Conservation (phyloP, 2,113 vertebrate species). For the Megaceryle maxima region DNA sequence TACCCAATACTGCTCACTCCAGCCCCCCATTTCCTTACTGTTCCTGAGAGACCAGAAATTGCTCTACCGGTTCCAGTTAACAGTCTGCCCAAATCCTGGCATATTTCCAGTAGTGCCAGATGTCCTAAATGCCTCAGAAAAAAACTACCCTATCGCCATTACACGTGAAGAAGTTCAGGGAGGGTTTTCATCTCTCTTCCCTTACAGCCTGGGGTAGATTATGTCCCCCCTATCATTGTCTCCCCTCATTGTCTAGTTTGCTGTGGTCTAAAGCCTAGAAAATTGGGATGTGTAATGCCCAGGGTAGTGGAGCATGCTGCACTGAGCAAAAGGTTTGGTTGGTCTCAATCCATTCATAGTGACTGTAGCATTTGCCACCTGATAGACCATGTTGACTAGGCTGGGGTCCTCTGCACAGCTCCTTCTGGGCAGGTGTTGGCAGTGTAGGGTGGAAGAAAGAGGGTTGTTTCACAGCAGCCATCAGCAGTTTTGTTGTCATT, state of each 20-base stretch:
- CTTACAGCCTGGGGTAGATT: not conserved
- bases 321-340: not conserved
- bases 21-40: not conserved
- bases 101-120: not conserved
- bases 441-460: not conserved
- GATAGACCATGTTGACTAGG: accelerated
- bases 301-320: not conserved
- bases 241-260: not conserved
- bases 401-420: not conserved
- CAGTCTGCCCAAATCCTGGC: not conserved
- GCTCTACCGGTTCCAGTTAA: not conserved
- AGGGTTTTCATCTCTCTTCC: not conserved
- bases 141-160: not conserved
- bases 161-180: not conserved
- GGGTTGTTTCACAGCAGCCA: not conserved
- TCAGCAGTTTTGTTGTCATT: not conserved
- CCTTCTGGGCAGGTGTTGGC: not conserved
- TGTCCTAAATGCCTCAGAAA: not conserved
- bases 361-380: not conserved
- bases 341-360: not conserved
- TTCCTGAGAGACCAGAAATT: not conserved
- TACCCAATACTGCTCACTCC: not conserved
- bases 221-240: no score
- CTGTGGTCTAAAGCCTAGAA: not conserved
- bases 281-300: not conserved